Evolutionary conservation across 23 tunicate genomes (phyloP).

Genomic region (Corella eumyota): DNA sequence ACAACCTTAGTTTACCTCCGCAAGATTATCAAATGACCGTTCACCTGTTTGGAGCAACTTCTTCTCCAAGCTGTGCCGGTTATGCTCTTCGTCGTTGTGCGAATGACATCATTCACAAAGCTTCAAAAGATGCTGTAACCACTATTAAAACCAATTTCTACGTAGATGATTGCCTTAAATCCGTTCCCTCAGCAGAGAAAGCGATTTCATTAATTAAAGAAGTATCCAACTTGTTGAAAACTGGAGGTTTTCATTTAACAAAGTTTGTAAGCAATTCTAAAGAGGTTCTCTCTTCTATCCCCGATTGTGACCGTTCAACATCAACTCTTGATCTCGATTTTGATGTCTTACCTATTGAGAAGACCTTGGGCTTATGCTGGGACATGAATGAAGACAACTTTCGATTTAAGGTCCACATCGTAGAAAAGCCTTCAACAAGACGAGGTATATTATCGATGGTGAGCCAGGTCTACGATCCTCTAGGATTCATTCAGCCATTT

Average conservation of each 20-base stretch:
- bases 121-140: not conserved
- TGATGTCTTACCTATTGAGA: slow-evolving; percentile 13
- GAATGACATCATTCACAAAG: too few species aligned
- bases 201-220: slow-evolving; percentile 6
- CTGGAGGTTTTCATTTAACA: slow-evolving; percentile 30
- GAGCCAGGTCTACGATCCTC: slow-evolving; percentile 18
- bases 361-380: too few species aligned
- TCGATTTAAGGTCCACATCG: slow-evolving; percentile 6
- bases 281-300: too few species aligned
- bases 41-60: not conserved
- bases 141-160: not conserved
- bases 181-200: not conserved
- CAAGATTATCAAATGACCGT: not conserved
- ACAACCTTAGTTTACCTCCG: not conserved
- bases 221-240: not conserved
- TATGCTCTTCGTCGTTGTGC: not conserved
- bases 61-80: slow-evolving; percentile 4
- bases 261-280: too few species aligned
- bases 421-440: slow-evolving; percentile 16
- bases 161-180: not conserved
- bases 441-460: slow-evolving; percentile 28
- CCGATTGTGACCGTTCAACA: not conserved
- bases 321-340: slow-evolving; percentile 1
- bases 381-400: slow-evolving; percentile 5
- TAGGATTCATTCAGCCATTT: slow-evolving; percentile 39